phyloP scores from a whole-genome alignment of 2,888 invertebrate genomes.

The Horisme vitalbata region DNA sequence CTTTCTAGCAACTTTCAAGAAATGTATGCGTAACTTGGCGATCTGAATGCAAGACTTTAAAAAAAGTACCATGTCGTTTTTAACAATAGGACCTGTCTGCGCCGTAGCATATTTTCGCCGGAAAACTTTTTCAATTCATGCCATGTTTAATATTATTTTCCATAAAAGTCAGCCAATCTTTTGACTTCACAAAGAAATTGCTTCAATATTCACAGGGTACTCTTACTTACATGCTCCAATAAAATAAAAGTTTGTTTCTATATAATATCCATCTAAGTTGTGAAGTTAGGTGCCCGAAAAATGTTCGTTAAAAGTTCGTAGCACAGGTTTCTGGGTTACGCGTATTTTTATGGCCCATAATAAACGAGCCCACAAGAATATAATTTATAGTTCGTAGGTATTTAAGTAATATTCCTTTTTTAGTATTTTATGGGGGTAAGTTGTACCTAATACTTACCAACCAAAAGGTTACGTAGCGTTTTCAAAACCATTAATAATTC shows the following conservation, averaged over 20 bases:
- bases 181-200: slow-evolving; percentile 57
- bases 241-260: slow-evolving; percentile 49
- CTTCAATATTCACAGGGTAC: slow-evolving; percentile 20
- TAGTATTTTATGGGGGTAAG: slow-evolving; percentile 12
- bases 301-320: slow-evolving; percentile 23
- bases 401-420: slow-evolving; percentile 14
- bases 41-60: slow-evolving; percentile 28
- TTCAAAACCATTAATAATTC: neutral
- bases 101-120: slow-evolving; percentile 48
- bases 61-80: slow-evolving; percentile 39
- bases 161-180: slow-evolving; percentile 60
- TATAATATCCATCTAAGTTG: slow-evolving; percentile 9
- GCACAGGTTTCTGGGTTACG: slow-evolving; percentile 20
- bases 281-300: slow-evolving; percentile 17
- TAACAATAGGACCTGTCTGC: slow-evolving; percentile 48
- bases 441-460: slow-evolving; percentile 2
- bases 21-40: slow-evolving; percentile 18
- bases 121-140: slow-evolving; percentile 68
- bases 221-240: slow-evolving; percentile 38
- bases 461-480: neutral
- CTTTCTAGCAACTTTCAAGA: slow-evolving; percentile 8
- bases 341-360: slow-evolving; percentile 24
- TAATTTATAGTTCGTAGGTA: slow-evolving; percentile 22
- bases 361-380: slow-evolving; percentile 24
- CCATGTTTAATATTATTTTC: slow-evolving; percentile 66